These are phyloP conservation scores for Beris chalybata DNA, from an alignment of 2,888 invertebrate genomes.

Conservation along the genomic window DNA sequence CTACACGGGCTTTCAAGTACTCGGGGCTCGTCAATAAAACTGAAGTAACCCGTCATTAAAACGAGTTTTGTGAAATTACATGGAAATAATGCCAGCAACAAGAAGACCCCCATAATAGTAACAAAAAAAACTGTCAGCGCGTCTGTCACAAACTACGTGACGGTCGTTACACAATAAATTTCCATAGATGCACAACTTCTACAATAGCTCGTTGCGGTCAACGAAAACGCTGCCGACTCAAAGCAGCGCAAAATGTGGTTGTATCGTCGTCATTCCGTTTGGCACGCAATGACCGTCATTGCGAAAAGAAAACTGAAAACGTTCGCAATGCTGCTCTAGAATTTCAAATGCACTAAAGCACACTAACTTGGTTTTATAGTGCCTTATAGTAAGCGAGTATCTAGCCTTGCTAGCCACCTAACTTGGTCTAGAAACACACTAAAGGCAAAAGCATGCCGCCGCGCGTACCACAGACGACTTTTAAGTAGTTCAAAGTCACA, in stretches of 20 bases:
- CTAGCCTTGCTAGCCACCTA: constrained; percentile 27
- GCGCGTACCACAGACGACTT: constrained; percentile 8
- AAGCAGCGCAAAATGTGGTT: background rate
- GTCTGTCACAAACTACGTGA: too few species aligned
- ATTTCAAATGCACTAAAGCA: constrained; percentile 18
- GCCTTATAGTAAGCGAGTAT: background rate
- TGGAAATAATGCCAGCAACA: too few species aligned
- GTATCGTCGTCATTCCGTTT: background rate
- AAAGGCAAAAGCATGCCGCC: constrained; percentile 5
- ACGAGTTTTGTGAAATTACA: constrained; percentile 4
- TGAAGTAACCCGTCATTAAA: constrained; percentile 15
- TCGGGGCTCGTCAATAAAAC: constrained; percentile 22
- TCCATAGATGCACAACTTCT: constrained; percentile 1
- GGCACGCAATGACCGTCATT: constrained; percentile 16
- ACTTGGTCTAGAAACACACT: constrained; percentile 27
- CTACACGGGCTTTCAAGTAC: constrained; percentile 10
- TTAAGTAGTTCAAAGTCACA: constrained; percentile 33
- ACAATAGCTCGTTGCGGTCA: background rate
- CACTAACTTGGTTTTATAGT: constrained; percentile 1
- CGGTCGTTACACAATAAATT: constrained; percentile 1
- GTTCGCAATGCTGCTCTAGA: constrained; percentile 21
- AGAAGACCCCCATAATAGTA: too few species aligned
- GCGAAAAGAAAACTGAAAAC: constrained; percentile 8
- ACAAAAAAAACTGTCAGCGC: too few species aligned
- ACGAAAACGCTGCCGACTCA: background rate